phyloP scores from a whole-genome alignment of 2,797 vertebrate genomes.

The Notolepis coatsorum region DNA sequence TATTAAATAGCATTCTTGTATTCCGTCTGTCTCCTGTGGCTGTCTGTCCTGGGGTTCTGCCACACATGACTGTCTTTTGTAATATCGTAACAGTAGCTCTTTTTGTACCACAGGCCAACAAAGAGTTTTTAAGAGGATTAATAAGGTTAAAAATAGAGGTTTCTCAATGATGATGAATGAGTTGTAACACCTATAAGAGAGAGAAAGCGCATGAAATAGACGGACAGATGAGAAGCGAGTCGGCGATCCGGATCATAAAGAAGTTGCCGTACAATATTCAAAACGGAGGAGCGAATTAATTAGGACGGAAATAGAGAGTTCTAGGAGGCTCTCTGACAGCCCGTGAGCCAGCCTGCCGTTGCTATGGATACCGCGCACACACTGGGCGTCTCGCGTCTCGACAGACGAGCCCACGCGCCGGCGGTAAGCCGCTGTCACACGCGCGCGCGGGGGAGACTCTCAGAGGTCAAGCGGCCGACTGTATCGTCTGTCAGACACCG shows the following conservation, averaged over 20 bases:
- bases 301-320: conserved; percentile 34
- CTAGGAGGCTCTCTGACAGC: conserved; percentile 36
- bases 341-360: conserved; percentile 36
- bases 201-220: conserved; percentile 22
- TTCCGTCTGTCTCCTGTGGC: no score
- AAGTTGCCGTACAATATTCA: no score
- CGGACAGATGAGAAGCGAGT: conserved; percentile 17
- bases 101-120: no score
- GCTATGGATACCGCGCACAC: conserved; percentile 63
- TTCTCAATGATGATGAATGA: no score
- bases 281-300: conserved; percentile 56
- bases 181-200: conserved; percentile 1
- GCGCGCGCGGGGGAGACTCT: conserved; percentile 41
- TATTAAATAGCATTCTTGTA: no score
- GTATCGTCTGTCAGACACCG: conserved; percentile 52
- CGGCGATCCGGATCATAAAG: no score
- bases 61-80: no score
- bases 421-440: conserved; percentile 66
- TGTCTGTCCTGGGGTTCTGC: no score
- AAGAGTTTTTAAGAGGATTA: no score
- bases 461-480: conserved; percentile 62
- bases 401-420: conserved; percentile 34
- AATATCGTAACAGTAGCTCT: no score
- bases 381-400: no score
- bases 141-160: no score